These are phyloP conservation scores for Porites cylindrica DNA, from an alignment of 92 coral and sea anemone genomes.

Conservation along the genomic window DNA sequence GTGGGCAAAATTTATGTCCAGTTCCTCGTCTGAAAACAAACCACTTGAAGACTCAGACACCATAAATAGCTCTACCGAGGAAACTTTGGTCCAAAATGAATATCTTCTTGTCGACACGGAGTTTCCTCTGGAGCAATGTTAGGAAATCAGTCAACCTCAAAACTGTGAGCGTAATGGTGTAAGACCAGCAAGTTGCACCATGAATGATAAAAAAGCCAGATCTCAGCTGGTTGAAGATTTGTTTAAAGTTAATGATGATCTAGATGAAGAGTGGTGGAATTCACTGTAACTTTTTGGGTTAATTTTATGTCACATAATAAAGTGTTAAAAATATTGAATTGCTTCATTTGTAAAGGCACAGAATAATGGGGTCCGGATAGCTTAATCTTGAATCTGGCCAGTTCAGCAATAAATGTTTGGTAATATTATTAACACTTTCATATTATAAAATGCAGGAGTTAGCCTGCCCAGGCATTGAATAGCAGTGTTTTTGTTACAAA, in stretches of 20 bases:
- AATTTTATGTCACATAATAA: no score
- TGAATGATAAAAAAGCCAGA: neutral
- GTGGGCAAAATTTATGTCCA: slow-evolving; percentile 59
- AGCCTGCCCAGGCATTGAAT: no score
- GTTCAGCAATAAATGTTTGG: no score
- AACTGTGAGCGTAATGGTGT: neutral
- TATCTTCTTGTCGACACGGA: neutral
- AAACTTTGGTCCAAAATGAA: neutral
- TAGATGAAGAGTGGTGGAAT: slow-evolving; percentile 45
- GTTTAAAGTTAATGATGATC: slow-evolving; percentile 39
- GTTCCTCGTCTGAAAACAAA: slow-evolving; percentile 10
- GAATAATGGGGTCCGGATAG: no score
- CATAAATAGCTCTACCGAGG: neutral
- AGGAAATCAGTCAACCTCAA: neutral
- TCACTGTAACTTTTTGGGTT: neutral
- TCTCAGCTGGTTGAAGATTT: slow-evolving; percentile 5
- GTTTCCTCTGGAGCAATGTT: neutral
- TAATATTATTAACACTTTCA: no score
- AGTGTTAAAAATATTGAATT: no score
- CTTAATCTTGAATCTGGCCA: no score
- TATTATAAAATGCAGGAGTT: no score
- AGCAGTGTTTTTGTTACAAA: no score
- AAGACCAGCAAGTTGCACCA: neutral
- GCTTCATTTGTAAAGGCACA: no score
- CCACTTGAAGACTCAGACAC: neutral